A percentile compares a stretch with the other conserved stretches of the same genome.
Conservation (phyloP, 2,113 vertebrate genomes). For the Oryctolagus cuniculus region mOryCun1.1 NC_091441.1:2889001-2889500, state of each 20-base stretch:
- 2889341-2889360: conserved; percentile 13
- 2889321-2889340: conserved; percentile 38
- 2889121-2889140: background rate
- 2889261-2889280: conserved; percentile 76
- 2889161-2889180: conserved; percentile 53
- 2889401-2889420: background rate
- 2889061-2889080: conserved; percentile 58
- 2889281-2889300: conserved; percentile 66
- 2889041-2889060: conserved; percentile 39
- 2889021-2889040: conserved; percentile 3
- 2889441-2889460: background rate
- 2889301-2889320: conserved; percentile 35
- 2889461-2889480: too few relatives aligned
- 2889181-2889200: conserved; percentile 71
- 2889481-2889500: too few relatives aligned
- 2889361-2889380: background rate
- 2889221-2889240: conserved; percentile 76
- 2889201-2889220: conserved; percentile 49
- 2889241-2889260: conserved; percentile 78
- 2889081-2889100: background rate
- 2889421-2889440: background rate
- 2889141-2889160: conserved; percentile 42
- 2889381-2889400: background rate
- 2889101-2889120: background rate
- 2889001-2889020: background rate